Base-by-base conservation (phyloP, 2,888 invertebrate genomes). In the Blastobasis adustella region DNA sequence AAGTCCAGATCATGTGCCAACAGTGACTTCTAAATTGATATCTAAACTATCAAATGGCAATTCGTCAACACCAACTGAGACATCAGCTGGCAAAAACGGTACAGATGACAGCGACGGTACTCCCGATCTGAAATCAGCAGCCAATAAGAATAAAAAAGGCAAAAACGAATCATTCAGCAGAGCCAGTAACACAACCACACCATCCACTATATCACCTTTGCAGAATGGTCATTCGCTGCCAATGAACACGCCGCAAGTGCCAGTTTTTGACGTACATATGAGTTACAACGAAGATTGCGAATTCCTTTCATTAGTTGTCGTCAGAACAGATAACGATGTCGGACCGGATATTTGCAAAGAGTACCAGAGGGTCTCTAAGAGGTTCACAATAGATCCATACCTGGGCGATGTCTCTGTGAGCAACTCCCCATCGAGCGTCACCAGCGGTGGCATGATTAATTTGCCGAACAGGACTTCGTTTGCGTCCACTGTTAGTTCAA, bases 271-370 rank as follows among this genome's bases (percentile, higher is more conserved):
- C 57, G 72, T 89, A 38, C 86, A 89, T 54, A 67, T 86, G 0
- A 81, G 76, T 54, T 76, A 83, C 38, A 87, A 82, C 52, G 89
- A 89, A 51, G 87, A 89, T 40, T 78, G 82, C 49, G 89, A 89
- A 50, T 86, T 89, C 54, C 55, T 88, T 0, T 88, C 89, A 0
- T 58, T 89, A 0, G 84, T 85, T 46, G 73, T 89, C 6, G 85
- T 88, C 0, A 71, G 83, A 60, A 88, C 85, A 4, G 88, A 89
- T 52, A 85, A 75, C 49, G 89, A 89, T 58, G 44, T 87, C 0
- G 89, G 89, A 0, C 73, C 79, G 73, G 89, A 89, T 46, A 86
- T 89, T 74, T 85, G 82, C 55, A 77, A 76, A 49, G 89, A 89
- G 59, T 89, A 83, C 63, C 88, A 88, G 63, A 79, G 87, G 58